These are phyloP conservation scores for Didymodactylos carnosus DNA, from an alignment of 2,888 invertebrate species.

Conservation along the genomic window DNA sequence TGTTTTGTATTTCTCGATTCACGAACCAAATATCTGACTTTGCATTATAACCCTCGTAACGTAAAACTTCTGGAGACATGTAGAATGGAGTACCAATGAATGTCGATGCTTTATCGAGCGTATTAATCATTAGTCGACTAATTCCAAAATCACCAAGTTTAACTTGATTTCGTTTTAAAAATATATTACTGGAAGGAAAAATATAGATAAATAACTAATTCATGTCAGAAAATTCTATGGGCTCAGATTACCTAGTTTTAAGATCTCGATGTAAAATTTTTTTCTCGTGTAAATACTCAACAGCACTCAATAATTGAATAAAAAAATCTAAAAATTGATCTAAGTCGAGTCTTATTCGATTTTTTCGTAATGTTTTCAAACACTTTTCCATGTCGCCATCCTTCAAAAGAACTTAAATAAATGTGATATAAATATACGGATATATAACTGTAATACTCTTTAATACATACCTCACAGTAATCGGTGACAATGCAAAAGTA, in stretches of 20 bases:
- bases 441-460: neutral
- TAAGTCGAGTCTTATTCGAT: constrained; percentile 24
- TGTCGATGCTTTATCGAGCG: constrained; percentile 33
- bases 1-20: neutral
- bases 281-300: constrained; percentile 31
- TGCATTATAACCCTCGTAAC: constrained; percentile 36
- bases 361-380: constrained; percentile 25
- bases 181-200: constrained; percentile 29
- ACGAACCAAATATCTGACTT: constrained; percentile 32
- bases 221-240: neutral
- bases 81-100: constrained; percentile 35
- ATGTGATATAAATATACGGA: neutral
- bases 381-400: constrained; percentile 31
- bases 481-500: constrained; percentile 34
- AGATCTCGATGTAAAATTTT: constrained; percentile 34
- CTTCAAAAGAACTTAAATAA: neutral
- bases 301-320: constrained; percentile 30
- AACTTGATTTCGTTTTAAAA: constrained; percentile 29
- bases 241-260: no score
- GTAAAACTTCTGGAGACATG: constrained; percentile 35
- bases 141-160: constrained; percentile 36
- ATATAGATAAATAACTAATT: neutral
- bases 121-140: constrained; percentile 33
- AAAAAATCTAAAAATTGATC: constrained; percentile 29
- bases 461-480: constrained; percentile 24